Base-by-base conservation (phyloP, 2,113 vertebrate species). In the Campylorhamphus procurvoides region DNA sequence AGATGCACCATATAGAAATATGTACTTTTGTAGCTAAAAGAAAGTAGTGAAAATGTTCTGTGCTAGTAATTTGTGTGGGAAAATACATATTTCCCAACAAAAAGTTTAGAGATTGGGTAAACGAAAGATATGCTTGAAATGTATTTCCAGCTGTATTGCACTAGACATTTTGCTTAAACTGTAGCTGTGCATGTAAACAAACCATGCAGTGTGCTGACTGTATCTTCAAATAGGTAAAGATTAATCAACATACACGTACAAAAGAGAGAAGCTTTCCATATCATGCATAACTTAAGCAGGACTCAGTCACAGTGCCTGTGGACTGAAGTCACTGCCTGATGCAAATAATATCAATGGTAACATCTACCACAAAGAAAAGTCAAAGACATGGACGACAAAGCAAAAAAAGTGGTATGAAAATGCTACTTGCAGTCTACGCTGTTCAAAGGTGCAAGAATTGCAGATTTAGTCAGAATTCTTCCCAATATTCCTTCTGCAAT, bases 281-380 rank as follows among this genome's bases (percentile, higher is more conserved):
- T 50, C 3, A 7, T 46, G 9, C 3, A 12, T 66, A 60, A 56
- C 4, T 83, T 72, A 24, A 0, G 1, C 0, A 4, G 20, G 23
- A 55, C n/a, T 91, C 2, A 0, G 25, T 31, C 9, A 11, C 4
- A 6, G 25, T 53, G n/a, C 13, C 28, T 62, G 47, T 0, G 7
- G 35, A 59, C 9, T 56, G 23, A 62, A 69, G 37, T 73, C 15
- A 6, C 37, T 37, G 18, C 18, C 39, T 60, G 27, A 42, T 69
- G 40, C 4, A 87, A 71, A 12, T 56, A 12, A 63, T 50, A n/a
- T 6, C 12, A 40, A 68, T 39, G 37, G 9, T 24, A 90, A 18
- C 14, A 76, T 40, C 16, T 66, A 69, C 24, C 6, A 12, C 23
- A 50, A 40, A 56, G 7, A 10, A 84, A 74, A 76, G 55, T 17